Evolutionary conservation across 2,113 vertebrate genomes (phyloP), one percentile per base, ranked within the genome.

Genomic region (Empidonax alnorum): DNA sequence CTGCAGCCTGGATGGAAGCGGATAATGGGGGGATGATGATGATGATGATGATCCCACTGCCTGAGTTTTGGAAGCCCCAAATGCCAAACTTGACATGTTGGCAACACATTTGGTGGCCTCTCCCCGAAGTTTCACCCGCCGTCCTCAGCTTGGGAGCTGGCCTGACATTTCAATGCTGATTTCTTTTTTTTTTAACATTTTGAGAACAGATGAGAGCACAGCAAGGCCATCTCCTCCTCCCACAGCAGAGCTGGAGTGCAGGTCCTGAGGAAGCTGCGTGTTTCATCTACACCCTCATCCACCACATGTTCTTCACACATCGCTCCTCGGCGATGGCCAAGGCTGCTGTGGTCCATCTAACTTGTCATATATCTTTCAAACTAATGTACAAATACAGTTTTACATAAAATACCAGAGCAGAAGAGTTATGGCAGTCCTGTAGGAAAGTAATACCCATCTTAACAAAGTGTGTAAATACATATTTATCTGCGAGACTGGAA

Each of bases 381-480:
- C 39, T 83, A 56, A 93, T 52, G 93, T 15, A 27, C 88, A 90
- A 87, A 81, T 27, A 17, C 65, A 37, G 65, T 16, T 92, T 56
- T 84, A 68, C 90, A 84, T 84, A 67, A 92, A 89, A 61, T 12
- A 62, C 65, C 71, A 31, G 68, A 61, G 21, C 79, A 80, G 90
- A 72, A 94, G 94, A 94, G 68, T 93, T 95, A 94, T 72, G 68
- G 88, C 65, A 72, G 83, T 87, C 96, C 61, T 75, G 90, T 53
- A 80, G 88, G 85, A 78, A 82, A 96, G 90, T 79, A 86, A 94
- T 96, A 86, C 93, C 76, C 90, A 52, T 65, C 94, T 94, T 95
- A 96, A 96, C 92, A 97, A 93, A 90, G 90, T 92, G 90, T 93
- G 92, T 96, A 96, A 97, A 96, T 93, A 95, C 94, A 53, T 95